A percentile compares a stretch with the other conserved stretches of the same genome.
Conservation (phyloP, 2,113 vertebrate species). For the Gnathochromis pfefferi region DNA sequence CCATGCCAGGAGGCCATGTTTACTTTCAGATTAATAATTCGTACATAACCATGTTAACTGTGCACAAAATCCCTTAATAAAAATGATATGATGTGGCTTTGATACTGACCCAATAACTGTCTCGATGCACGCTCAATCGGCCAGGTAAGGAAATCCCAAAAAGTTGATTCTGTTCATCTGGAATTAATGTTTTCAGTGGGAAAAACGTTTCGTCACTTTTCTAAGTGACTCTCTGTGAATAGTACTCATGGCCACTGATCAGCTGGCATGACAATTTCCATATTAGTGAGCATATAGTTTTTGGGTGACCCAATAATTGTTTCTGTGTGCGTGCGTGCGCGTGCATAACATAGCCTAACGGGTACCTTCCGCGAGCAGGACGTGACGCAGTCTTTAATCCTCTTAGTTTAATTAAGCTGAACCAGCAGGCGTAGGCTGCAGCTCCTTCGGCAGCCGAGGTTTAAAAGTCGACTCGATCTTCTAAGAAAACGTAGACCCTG, state of each 20-base stretch:
- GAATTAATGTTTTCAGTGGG: not conserved
- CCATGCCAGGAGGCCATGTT: not conserved
- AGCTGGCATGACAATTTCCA: not conserved
- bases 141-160: not conserved
- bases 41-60: not conserved
- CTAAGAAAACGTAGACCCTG: not conserved
- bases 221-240: not conserved
- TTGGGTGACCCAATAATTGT: not conserved
- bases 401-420: constrained; percentile 30
- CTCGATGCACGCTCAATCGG: not conserved
- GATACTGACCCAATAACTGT: not conserved
- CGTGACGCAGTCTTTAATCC: constrained; percentile 22
- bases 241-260: not conserved
- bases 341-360: not conserved
- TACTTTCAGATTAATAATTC: not conserved
- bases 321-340: not conserved
- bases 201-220: not conserved
- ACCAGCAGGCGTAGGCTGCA: not conserved
- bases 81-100: not conserved
- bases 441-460: not conserved
- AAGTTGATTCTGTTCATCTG: not conserved
- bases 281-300: not conserved
- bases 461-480: not conserved
- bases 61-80: not conserved
- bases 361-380: not conserved